These are phyloP conservation scores for Antechinus stuartii DNA, from an alignment of 2,113 vertebrate genomes.

Conservation along the genomic window DNA sequence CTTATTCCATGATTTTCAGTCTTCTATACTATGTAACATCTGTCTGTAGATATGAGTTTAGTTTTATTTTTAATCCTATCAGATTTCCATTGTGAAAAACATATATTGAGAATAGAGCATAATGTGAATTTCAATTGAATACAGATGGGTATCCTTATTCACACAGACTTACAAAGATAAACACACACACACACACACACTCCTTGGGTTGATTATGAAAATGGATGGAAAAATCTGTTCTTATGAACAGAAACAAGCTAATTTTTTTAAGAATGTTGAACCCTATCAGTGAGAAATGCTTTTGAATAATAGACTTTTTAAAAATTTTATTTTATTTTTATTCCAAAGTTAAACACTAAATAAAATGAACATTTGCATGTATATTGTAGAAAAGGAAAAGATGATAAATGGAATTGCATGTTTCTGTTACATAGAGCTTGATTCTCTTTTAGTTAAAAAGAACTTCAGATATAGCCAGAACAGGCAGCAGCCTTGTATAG, in stretches of 20 bases:
- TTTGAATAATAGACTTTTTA: no score
- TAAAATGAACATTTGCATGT: no score
- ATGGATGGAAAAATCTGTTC: not conserved
- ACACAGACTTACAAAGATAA: not conserved
- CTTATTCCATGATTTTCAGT: not conserved
- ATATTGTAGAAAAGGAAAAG: no score
- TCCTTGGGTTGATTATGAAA: not conserved
- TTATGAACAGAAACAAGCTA: not conserved
- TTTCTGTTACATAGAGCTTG: no score
- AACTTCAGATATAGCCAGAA: not conserved
- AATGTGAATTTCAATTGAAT: not conserved
- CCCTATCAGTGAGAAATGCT: no score
- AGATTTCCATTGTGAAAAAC: no score
- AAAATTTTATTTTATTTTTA: no score
- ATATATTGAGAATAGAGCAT: not conserved
- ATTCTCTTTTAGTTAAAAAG: not conserved
- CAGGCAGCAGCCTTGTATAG: not conserved
- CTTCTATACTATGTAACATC: rapidly evolving
- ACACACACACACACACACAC: not conserved
- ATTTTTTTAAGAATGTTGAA: not conserved
- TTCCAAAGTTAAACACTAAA: no score
- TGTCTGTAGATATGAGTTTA: rapidly evolving
- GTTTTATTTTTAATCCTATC: not conserved
- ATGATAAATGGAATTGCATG: no score
- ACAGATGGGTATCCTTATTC: not conserved